phyloP scores from a whole-genome alignment of 2,888 invertebrate species.

The Drosophila hamatofila region DNA sequence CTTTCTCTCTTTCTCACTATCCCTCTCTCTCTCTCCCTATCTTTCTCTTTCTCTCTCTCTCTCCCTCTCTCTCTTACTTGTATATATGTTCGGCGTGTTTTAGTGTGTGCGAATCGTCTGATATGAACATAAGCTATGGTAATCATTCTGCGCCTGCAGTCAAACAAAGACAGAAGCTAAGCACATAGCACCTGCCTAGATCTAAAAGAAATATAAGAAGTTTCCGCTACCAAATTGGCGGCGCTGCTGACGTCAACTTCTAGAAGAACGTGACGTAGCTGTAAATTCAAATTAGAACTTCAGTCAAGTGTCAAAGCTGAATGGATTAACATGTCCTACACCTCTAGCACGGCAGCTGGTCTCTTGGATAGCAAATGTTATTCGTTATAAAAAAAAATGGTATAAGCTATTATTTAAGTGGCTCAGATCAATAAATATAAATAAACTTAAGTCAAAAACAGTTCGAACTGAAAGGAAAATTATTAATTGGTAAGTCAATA shows the following conservation, averaged over 20 bases:
- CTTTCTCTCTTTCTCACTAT: not conserved
- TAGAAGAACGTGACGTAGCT: conserved; percentile 68
- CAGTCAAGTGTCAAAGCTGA: conserved; percentile 84
- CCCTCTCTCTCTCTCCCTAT: not conserved
- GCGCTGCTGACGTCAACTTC: conserved; percentile 28
- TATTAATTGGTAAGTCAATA: conserved; percentile 13
- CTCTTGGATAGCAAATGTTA: conserved; percentile 24
- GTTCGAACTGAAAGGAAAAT: not conserved
- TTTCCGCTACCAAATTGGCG: conserved; percentile 54
- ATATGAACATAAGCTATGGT: conserved; percentile 18
- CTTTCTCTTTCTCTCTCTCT: no score
- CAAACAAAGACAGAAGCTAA: conserved; percentile 71
- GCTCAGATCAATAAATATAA: not conserved
- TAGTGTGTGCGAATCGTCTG: conserved; percentile 12
- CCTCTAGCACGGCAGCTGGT: conserved; percentile 46
- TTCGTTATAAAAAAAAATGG: not conserved
- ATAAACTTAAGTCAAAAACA: not conserved
- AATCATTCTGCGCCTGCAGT: conserved; percentile 28
- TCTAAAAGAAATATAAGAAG: conserved; percentile 70
- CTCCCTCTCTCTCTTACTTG: not conserved
- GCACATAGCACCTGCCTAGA: conserved; percentile 69
- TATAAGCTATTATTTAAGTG: not conserved
- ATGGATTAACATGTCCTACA: conserved; percentile 85
- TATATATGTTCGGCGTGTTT: not conserved
- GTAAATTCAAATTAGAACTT: conserved; percentile 82